Conservation (phyloP, 2,113 vertebrate genomes). For the Corythornis madagascariensis region DNA sequence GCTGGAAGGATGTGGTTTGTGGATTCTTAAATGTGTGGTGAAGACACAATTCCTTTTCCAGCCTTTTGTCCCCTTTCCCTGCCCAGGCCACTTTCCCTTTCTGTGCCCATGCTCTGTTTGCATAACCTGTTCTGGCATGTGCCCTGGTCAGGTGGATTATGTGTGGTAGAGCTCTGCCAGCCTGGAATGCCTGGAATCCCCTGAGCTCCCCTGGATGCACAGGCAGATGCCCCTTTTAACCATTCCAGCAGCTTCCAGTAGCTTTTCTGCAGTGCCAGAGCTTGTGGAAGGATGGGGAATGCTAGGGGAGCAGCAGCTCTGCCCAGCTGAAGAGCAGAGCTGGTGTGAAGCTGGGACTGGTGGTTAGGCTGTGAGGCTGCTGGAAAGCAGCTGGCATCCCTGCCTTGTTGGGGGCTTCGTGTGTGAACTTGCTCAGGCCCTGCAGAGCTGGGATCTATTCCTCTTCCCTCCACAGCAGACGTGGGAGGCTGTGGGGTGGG, state of each 20-base stretch:
- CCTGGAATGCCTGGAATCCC: constrained; percentile 64
- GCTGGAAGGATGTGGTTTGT: not conserved
- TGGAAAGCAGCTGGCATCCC: not conserved
- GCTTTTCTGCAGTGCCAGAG: not conserved
- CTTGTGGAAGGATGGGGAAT: fast-evolving
- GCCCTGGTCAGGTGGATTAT: constrained; percentile 49
- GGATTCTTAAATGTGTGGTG: not conserved
- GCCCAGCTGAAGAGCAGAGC: not conserved
- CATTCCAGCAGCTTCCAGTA: not conserved
- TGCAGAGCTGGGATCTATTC: not conserved
- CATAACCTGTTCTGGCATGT: constrained; percentile 40
- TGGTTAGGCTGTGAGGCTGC: not conserved
- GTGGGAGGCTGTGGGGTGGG: not conserved
- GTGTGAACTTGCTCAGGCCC: not conserved
- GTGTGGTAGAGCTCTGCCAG: constrained; percentile 35
- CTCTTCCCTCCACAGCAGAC: not conserved
- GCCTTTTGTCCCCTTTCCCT: not conserved
- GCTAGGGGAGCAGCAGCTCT: not conserved
- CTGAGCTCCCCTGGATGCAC: not conserved
- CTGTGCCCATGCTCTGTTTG: not conserved
- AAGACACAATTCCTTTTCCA: not conserved
- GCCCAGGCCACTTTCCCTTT: not conserved
- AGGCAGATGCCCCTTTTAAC: not conserved
- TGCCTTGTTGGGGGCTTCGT: not conserved
- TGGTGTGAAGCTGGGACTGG: not conserved